Conservation (phyloP, 2,888 invertebrate species). For the Acronicta aceris region DNA sequence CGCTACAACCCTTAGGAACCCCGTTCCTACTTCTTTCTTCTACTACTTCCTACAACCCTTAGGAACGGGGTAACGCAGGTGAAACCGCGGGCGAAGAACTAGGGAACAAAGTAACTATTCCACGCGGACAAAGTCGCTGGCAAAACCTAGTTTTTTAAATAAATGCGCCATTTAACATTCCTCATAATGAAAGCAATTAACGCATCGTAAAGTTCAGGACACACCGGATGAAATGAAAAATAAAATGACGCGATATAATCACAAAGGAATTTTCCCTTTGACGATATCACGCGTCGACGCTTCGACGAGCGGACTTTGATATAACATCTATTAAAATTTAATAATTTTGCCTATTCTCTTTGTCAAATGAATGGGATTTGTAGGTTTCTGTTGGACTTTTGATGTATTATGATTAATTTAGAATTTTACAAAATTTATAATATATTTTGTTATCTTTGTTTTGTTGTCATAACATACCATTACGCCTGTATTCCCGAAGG, state of each 20-base stretch:
- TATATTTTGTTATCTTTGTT: neutral
- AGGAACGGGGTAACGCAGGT: too few relatives aligned
- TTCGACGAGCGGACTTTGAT: slow-evolving; percentile 59
- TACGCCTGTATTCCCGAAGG: too few relatives aligned
- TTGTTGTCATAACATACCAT: too few relatives aligned
- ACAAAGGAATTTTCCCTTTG: slow-evolving; percentile 79
- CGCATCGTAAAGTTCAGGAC: slow-evolving; percentile 55
- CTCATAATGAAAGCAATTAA: slow-evolving; percentile 62
- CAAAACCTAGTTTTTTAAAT: slow-evolving; percentile 21
- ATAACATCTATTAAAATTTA: slow-evolving; percentile 72
- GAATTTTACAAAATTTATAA: neutral
- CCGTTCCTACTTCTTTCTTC: too few relatives aligned
- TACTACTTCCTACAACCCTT: too few relatives aligned
- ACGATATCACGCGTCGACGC: slow-evolving; percentile 69
- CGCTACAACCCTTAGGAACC: too few relatives aligned
- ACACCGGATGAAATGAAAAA: slow-evolving; percentile 63
- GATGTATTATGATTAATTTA: slow-evolving; percentile 40
- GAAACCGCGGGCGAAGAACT: too few relatives aligned
- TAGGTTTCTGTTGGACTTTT: slow-evolving; percentile 45
- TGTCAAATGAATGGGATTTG: slow-evolving; percentile 63
- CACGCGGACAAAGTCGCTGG: too few relatives aligned
- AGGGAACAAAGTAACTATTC: too few relatives aligned
- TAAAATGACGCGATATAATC: slow-evolving; percentile 63
- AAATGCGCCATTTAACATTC: slow-evolving; percentile 39
- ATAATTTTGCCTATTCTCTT: slow-evolving; percentile 70